These are phyloP conservation scores for Laothoe populi DNA, from an alignment of 2,888 invertebrate genomes.

Conservation along the genomic window DNA sequence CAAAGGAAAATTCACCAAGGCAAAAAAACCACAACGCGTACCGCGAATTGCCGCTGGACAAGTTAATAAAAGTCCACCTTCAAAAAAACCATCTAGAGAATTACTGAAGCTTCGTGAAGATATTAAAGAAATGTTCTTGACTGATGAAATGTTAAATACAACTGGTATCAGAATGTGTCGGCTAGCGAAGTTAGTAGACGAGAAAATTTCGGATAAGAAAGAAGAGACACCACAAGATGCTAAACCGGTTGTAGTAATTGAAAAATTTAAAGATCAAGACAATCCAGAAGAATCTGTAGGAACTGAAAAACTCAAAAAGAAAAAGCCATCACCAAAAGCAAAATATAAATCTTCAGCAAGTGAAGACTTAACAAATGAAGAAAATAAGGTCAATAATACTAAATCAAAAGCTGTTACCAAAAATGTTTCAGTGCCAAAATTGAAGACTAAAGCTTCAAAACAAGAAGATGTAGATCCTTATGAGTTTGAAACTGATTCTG, in stretches of 20 bases:
- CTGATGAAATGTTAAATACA: conserved; percentile 85
- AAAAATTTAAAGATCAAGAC: conserved; percentile 56
- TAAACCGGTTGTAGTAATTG: conserved; percentile 58
- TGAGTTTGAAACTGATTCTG: conserved; percentile 67
- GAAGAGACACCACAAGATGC: conserved; percentile 42
- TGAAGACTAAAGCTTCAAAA: conserved; percentile 57
- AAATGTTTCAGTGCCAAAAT: conserved; percentile 57
- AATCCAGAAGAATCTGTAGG: conserved; percentile 34
- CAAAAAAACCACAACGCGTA: conserved; percentile 41
- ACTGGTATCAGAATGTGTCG: conserved; percentile 88
- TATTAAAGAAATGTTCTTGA: conserved; percentile 88
- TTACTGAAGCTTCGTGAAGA: conserved; percentile 88
- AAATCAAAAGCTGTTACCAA: conserved; percentile 37
- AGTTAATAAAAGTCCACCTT: conserved; percentile 37
- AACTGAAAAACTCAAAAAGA: conserved; percentile 48
- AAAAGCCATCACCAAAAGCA: conserved; percentile 55
- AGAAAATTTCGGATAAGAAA: conserved; percentile 49
- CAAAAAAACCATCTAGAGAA: conserved; percentile 73
- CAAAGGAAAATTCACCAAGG: conserved; percentile 37
- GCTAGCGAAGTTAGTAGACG: conserved; percentile 79
- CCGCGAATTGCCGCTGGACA: conserved; percentile 47
- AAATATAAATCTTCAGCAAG: conserved; percentile 45
- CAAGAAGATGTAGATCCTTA: conserved; percentile 61
- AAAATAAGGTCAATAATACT: conserved; percentile 24
- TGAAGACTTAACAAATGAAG: conserved; percentile 25